phyloP scores from a whole-genome alignment of 2,797 vertebrate genomes.

The Phrynocephalus forsythii region DNA sequence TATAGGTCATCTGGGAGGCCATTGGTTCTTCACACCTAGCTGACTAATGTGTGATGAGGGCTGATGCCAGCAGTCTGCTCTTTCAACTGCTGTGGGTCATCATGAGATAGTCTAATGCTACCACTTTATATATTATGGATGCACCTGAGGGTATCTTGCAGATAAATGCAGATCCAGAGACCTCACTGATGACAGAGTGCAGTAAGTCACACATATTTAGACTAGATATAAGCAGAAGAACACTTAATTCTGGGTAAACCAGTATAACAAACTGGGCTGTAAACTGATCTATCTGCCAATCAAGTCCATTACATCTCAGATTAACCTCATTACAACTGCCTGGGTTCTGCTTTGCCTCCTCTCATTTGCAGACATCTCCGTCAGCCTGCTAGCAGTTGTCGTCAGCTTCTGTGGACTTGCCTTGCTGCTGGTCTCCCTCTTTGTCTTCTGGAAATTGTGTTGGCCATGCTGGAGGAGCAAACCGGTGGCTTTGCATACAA shows the following conservation, averaged over 20 bases:
- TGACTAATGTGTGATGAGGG: neutral
- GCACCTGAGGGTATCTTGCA: neutral
- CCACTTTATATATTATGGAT: neutral
- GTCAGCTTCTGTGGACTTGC: conserved; percentile 99
- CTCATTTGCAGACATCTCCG: conserved; percentile 90
- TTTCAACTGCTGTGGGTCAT: neutral
- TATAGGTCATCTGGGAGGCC: no score
- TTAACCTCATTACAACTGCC: conserved; percentile 30
- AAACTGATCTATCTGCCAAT: conserved; percentile 5
- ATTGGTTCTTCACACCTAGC: no score
- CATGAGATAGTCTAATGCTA: neutral
- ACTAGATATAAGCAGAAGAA: no score
- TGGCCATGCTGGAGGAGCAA: conserved; percentile 98
- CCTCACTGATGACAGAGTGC: neutral
- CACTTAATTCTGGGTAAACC: neutral
- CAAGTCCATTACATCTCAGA: neutral
- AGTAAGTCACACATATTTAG: neutral
- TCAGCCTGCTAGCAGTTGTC: conserved; percentile 95
- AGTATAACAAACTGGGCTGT: neutral
- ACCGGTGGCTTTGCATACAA: conserved; percentile 80
- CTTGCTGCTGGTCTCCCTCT: conserved; percentile 95
- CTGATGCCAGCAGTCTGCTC: neutral
- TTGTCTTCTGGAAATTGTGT: conserved; percentile 99
- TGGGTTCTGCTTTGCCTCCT: conserved; percentile 62
- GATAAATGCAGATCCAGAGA: neutral